Base-by-base conservation (phyloP, 2,888 invertebrate genomes). In the Caenorhabditis plicata region DNA sequence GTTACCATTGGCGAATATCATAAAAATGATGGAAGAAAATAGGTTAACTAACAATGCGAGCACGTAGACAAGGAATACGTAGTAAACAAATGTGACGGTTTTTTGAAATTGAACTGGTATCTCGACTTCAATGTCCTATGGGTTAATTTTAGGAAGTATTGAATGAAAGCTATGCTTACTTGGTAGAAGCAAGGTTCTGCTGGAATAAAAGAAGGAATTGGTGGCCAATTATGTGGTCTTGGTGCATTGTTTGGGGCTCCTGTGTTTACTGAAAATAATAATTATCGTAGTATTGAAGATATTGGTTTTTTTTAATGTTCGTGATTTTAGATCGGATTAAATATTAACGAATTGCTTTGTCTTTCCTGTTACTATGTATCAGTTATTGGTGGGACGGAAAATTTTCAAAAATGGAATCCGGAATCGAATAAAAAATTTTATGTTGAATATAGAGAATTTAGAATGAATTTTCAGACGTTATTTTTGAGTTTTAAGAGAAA, bases 151-250 rank as follows among this genome's bases (percentile, higher is more conserved):
- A n/a, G n/a, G n/a, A n/a, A n/a, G n/a, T 38, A 38, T 38, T 38
- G 13, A 15, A 38, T 38, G 19, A 38, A 11, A 11, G 2, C 11
- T 11, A 31, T n/a, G 13, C 32, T 23, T 32, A 68, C 73, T 58
- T 98, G 96, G 83, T 96, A 96, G 85, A 99, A 98, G 83, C 98
- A 99, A 0, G 98, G 96, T 81, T 94, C 91, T 62, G 95, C 87
- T 58, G 85, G 84, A 65, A 92, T 93, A 77, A 90, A 91, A 80
- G 89, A 89, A 1, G 98, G 96, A 66, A 99, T 83, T 0, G 98
- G 98, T 1, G 98, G 98, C 94, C 95, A 99, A 84, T 98, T 99
- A 83, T 98, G 95, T 73, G 89, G 86, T 71, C 91, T 84, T 51
- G 85, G 87, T 86, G 78, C 48, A n/a, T 64, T 52, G 35, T 50